Evolutionary conservation across 2,888 invertebrate species (phyloP).

Genomic region (Melanophora roralis): DNA sequence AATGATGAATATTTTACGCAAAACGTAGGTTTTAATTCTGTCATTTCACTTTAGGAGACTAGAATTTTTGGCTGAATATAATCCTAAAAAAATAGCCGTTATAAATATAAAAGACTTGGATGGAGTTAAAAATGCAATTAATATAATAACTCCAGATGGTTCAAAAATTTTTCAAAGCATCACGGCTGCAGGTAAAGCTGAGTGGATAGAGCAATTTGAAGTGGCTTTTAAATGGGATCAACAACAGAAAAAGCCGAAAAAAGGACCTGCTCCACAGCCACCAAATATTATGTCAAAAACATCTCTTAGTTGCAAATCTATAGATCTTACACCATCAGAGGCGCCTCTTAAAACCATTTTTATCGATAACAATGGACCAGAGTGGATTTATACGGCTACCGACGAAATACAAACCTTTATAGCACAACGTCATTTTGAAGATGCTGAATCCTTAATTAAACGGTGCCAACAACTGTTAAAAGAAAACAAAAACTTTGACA

Average conservation of each 20-base stretch:
- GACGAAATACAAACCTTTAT: slow-evolving; percentile 97
- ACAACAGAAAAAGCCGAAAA: slow-evolving; percentile 75
- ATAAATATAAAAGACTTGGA: slow-evolving; percentile 95
- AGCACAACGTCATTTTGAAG: slow-evolving; percentile 96
- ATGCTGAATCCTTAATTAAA: slow-evolving; percentile 89
- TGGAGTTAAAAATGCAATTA: slow-evolving; percentile 94
- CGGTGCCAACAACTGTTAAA: slow-evolving; percentile 80
- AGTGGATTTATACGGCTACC: slow-evolving; percentile 93
- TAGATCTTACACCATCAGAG: slow-evolving; percentile 69
- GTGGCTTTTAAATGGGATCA: slow-evolving; percentile 88
- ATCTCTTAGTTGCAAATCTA: slow-evolving; percentile 65
- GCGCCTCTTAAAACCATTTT: slow-evolving; percentile 61
- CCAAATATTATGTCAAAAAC: slow-evolving; percentile 66
- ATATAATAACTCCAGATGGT: slow-evolving; percentile 95
- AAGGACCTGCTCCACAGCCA: slow-evolving; percentile 78
- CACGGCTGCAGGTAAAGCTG: slow-evolving; percentile 83
- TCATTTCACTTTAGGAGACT: slow-evolving; percentile 71
- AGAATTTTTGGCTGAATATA: slow-evolving; percentile 75
- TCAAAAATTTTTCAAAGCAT: slow-evolving; percentile 94
- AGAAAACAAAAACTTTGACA: slow-evolving; percentile 70
- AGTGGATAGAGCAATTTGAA: slow-evolving; percentile 96
- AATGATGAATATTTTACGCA: neutral
- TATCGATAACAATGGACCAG: slow-evolving; percentile 79
- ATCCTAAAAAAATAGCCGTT: slow-evolving; percentile 89
- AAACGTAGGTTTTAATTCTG: neutral